phyloP scores from a whole-genome alignment of 2,797 vertebrate species.

The Myotis vivesi region DNA sequence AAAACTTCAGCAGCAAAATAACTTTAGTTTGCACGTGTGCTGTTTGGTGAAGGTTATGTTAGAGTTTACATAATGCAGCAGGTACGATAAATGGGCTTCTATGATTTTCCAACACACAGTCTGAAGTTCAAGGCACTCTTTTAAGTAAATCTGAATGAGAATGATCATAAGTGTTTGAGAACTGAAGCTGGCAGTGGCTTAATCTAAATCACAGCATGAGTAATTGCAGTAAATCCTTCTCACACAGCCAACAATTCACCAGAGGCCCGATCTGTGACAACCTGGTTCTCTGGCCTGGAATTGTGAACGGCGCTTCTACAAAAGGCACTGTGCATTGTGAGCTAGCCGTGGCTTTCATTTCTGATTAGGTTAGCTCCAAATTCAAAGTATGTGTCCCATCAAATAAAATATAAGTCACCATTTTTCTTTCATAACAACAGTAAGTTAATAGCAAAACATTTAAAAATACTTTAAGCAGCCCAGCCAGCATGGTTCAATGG shows the following conservation, averaged over 20 bases:
- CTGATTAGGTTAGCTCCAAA: neutral
- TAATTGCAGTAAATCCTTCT: slow-evolving; percentile 59
- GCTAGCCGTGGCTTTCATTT: neutral
- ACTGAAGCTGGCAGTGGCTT: slow-evolving; percentile 59
- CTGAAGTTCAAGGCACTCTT: slow-evolving; percentile 25
- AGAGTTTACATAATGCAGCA: slow-evolving; percentile 23
- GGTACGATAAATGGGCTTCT: slow-evolving; percentile 54
- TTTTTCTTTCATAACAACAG: neutral
- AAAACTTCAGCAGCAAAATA: neutral
- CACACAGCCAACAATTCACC: slow-evolving; percentile 43
- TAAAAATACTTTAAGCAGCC: neutral
- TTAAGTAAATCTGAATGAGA: slow-evolving; percentile 61
- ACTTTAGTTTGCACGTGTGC: neutral
- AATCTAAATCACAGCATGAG: slow-evolving; percentile 69
- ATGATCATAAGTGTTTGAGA: slow-evolving; percentile 66
- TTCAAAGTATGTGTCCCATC: neutral
- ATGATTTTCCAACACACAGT: slow-evolving; percentile 23
- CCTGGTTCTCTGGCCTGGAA: neutral
- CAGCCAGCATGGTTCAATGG: no score
- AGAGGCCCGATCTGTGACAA: slow-evolving; percentile 46
- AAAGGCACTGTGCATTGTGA: slow-evolving; percentile 27
- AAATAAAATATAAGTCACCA: neutral
- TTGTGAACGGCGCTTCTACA: slow-evolving; percentile 49
- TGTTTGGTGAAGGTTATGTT: slow-evolving; percentile 1
- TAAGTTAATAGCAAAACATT: neutral